phyloP scores from a whole-genome alignment of 1,140 invertebrate species.

The Sycophila sp. region DNA sequence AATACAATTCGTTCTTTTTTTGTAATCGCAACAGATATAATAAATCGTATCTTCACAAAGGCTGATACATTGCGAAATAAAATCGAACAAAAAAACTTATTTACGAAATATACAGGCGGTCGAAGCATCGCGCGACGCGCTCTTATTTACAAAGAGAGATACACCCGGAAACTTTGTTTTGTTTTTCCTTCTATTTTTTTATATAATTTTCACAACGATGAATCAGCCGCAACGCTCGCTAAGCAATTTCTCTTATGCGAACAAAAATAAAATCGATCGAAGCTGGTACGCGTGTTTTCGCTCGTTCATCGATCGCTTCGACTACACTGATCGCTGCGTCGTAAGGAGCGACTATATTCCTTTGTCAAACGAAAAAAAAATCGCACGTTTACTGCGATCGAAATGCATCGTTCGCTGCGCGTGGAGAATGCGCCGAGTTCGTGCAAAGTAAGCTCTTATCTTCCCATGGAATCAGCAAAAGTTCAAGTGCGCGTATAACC shows the following conservation, averaged over 20 bases:
- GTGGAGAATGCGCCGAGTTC: no score
- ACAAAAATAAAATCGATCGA: no score
- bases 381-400: no score
- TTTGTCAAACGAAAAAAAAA: no score
- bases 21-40: conserved; percentile 64
- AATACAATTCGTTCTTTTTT: conserved; percentile 18
- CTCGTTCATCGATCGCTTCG: no score
- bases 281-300: no score
- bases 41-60: conserved; percentile 63
- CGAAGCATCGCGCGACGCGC: conserved; percentile 19
- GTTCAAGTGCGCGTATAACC: no score
- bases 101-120: conserved; percentile 60
- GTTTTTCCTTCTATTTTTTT: neutral
- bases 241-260: conserved; percentile 29
- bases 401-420: no score
- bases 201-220: no score
- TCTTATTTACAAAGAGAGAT: conserved; percentile 30
- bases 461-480: neutral
- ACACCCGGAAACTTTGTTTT: conserved; percentile 45
- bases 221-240: conserved; percentile 7
- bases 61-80: conserved; percentile 58
- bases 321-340: neutral
- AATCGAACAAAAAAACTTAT: conserved; percentile 53
- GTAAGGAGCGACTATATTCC: no score
- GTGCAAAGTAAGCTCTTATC: no score